Base-by-base conservation (phyloP, 2,888 invertebrate species). In the Andrena chrysosceles region DNA sequence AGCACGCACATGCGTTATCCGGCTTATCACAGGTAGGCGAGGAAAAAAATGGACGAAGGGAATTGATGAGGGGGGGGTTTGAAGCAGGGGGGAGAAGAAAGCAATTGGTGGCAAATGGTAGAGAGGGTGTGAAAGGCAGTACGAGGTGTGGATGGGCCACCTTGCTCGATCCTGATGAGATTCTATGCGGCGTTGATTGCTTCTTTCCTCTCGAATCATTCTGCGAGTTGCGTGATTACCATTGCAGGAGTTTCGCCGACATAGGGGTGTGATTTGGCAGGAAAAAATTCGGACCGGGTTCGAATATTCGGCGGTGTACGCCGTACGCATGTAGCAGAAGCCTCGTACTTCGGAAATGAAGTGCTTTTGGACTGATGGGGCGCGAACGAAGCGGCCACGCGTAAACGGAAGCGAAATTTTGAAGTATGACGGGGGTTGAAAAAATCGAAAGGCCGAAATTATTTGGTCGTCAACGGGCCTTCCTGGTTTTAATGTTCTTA, bases 171-270 rank as follows among this genome's bases (percentile, higher is more conserved):
- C 77, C 75, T 81, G 84, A 85, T 84, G 79, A 84, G 83, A 84
- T 85, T 85, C 84, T 87, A 85, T 81, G 78, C 86, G 74, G 77
- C 81, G 81, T 81, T 80, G 89, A 83, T 89, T 85, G 84, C 84
- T 80, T 83, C 84, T 75, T 77, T 81, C 68, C 82, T 75, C 78
- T 64, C 74, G 71, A 82, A 75, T 77, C 69, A 72, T 68, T 71
- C 78, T 13, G 31, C 64, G 67, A 26, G 64, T n/a, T 42, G 7
- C 33, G 71, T 72, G 84, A 84, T 84, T 84, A 82, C 71, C 60
- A 71, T 63, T 62, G 67, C 63, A 56, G 64, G 69, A 60, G 75
- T 49, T 70, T 72, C 35, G 31, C 16, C 59, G 33, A 8, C 52
- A 7, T 2, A 31, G 10, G 42, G 49, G 10, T 26, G 49, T 13